Percentiles rank a stretch among this genome's conserved stretches.
Conservation (phyloP, 2,113 vertebrate species). For the Indri indri region DNA sequence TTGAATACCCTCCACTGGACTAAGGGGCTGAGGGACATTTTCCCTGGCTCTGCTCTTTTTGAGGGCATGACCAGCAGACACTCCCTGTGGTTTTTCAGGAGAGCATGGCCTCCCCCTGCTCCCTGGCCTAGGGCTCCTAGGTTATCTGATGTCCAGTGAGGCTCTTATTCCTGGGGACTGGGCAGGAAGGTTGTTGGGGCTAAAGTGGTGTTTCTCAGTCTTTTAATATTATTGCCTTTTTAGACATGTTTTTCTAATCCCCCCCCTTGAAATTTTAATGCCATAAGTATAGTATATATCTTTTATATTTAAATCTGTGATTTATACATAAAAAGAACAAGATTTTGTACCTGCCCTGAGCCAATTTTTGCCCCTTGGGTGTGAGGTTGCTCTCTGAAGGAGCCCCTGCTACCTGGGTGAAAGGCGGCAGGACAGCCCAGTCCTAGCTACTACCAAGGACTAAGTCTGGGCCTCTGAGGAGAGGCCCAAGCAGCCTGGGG, state of each 20-base stretch:
- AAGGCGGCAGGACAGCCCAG: not conserved
- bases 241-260: not conserved
- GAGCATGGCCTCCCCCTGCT: not conserved
- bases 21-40: not conserved
- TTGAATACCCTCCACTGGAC: not conserved
- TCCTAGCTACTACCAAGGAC: too few species aligned
- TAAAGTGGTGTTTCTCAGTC: not conserved
- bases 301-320: not conserved
- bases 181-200: not conserved
- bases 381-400: not conserved
- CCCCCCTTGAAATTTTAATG: not conserved
- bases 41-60: not conserved
- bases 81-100: not conserved
- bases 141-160: not conserved
- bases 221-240: not conserved
- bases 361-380: not conserved
- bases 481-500: not conserved
- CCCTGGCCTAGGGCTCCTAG: not conserved
- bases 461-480: not conserved
- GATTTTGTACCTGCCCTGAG: not conserved
- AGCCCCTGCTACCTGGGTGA: not conserved
- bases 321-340: not conserved
- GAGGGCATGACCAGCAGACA: not conserved
- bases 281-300: not conserved
- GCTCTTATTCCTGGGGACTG: not conserved